Conservation (phyloP, 2,113 vertebrate genomes). For the Acinonyx jubatus region DNA sequence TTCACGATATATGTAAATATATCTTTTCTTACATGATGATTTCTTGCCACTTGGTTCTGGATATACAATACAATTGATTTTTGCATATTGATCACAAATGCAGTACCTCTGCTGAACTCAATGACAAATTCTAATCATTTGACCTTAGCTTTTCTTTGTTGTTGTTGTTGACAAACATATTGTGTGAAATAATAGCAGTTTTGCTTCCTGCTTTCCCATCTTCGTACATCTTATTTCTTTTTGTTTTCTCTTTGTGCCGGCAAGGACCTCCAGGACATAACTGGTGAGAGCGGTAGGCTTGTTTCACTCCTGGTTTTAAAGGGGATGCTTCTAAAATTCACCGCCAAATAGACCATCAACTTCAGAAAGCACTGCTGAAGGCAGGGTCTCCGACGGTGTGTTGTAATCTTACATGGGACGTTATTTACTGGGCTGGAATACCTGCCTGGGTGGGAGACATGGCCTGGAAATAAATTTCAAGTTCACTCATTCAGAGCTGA, state of each 20-base stretch:
- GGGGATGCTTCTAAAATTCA: not conserved
- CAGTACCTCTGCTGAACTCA: not conserved
- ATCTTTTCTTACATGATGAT: not conserved
- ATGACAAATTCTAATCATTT: not conserved
- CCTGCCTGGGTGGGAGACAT: not conserved
- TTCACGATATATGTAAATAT: not conserved
- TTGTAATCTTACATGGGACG: not conserved
- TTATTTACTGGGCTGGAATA: not conserved
- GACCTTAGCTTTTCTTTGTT: not conserved
- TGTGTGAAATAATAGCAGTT: not conserved
- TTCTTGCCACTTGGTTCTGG: not conserved
- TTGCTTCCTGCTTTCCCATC: not conserved
- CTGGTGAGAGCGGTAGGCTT: not conserved
- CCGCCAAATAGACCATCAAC: not conserved
- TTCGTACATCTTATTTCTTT: not conserved
- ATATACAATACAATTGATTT: conserved; percentile 30
- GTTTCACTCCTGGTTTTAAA: not conserved
- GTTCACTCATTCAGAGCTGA: not conserved
- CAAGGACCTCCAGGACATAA: not conserved
- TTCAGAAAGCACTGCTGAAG: not conserved
- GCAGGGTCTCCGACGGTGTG: not conserved
- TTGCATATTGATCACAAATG: not conserved
- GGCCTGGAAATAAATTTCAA: not conserved
- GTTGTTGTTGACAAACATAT: not conserved
- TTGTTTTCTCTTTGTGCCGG: not conserved